Conservation (phyloP, 2,888 invertebrate genomes). For the Blastobasis adustella region DNA sequence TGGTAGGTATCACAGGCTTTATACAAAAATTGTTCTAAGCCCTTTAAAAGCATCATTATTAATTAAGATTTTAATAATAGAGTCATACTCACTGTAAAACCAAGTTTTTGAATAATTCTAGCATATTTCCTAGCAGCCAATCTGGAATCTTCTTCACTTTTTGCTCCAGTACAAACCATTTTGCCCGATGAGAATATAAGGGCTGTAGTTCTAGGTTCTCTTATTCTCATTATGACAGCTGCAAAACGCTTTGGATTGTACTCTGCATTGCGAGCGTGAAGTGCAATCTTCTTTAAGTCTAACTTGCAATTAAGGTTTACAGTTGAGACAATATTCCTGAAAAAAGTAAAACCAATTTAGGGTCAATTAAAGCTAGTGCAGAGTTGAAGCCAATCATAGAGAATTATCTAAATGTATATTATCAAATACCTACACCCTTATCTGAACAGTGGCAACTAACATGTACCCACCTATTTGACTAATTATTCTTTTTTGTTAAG, state of each 20-base stretch:
- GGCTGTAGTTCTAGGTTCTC: constrained; percentile 89
- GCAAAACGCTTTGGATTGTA: constrained; percentile 99
- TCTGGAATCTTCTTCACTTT: constrained; percentile 86
- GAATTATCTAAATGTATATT: no score
- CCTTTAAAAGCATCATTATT: no score
- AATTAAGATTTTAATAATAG: no score
- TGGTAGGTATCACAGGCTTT: no score
- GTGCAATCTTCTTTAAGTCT: constrained; percentile 96
- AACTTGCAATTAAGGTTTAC: constrained; percentile 96
- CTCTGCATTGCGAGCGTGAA: constrained; percentile 98
- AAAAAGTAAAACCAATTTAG: constrained; percentile 22
- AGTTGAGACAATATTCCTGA: constrained; percentile 97
- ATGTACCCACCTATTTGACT: no score
- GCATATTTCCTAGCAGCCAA: constrained; percentile 89
- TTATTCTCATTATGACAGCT: constrained; percentile 97
- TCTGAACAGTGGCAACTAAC: no score
- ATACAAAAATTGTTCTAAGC: no score
- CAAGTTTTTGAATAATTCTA: constrained; percentile 88
- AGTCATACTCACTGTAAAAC: constrained; percentile 78
- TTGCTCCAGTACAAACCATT: constrained; percentile 89
- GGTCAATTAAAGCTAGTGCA: no score
- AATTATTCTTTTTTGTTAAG: no score
- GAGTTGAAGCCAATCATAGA: no score
- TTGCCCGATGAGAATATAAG: constrained; percentile 88
- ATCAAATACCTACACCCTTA: no score